Conservation (phyloP, 2,888 invertebrate genomes). For the Aphodius sticticus region DNA sequence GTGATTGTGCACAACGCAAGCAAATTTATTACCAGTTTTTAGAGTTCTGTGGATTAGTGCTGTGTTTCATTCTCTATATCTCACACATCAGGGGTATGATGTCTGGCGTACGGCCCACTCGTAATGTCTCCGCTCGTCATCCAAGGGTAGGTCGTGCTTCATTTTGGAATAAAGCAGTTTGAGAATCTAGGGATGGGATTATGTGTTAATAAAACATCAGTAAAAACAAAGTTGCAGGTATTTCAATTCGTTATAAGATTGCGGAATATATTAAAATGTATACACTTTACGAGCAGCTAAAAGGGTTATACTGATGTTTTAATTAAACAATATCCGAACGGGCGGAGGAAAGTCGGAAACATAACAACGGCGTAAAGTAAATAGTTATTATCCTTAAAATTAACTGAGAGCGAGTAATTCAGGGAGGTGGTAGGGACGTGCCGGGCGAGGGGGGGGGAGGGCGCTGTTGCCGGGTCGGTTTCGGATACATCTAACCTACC, state of each 20-base stretch:
- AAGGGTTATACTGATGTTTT: slow-evolving; percentile 30
- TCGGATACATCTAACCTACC: slow-evolving; percentile 38
- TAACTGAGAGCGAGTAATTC: slow-evolving; percentile 44
- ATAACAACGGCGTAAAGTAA: slow-evolving; percentile 45
- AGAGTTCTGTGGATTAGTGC: too few species aligned
- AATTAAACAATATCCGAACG: slow-evolving; percentile 43
- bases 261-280: not conserved
- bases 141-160: too few species aligned
- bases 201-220: not conserved
- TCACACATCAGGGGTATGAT: too few species aligned
- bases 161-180: not conserved
- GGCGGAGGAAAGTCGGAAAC: slow-evolving; percentile 41
- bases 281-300: not conserved
- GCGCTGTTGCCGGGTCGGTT: slow-evolving; percentile 24
- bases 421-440: slow-evolving; percentile 36
- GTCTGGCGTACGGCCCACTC: too few species aligned
- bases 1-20: too few species aligned
- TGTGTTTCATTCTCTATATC: too few species aligned
- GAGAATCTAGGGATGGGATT: not conserved
- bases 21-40: too few species aligned
- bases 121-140: too few species aligned
- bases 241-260: slow-evolving; percentile 14
- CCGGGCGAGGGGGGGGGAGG: not conserved
- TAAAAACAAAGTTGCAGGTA: not conserved
- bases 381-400: slow-evolving; percentile 47